Evolutionary conservation across 1,140 invertebrate species (phyloP).

Genomic region (Eumeta japonica): DNA sequence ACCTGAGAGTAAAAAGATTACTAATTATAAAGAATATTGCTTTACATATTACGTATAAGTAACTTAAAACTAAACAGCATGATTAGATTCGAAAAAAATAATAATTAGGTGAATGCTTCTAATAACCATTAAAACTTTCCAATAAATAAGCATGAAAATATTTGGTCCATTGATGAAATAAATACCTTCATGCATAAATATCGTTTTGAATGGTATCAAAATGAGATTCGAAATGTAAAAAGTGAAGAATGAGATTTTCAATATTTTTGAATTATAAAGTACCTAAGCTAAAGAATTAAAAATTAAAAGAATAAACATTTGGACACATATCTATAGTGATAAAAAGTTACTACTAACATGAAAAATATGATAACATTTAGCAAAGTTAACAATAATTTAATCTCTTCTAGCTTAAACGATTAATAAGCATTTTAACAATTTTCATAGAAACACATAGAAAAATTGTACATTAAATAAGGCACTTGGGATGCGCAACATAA

Average conservation of each 20-base stretch:
- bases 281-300: neutral
- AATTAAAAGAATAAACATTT: slow-evolving; percentile 16
- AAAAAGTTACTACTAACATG: slow-evolving; percentile 19
- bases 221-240: neutral
- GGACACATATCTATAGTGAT: slow-evolving; percentile 26
- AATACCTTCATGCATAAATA: too few species aligned
- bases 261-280: neutral
- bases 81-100: too few species aligned
- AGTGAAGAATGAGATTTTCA: neutral
- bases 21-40: too few species aligned
- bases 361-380: slow-evolving; percentile 49
- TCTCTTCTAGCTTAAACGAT: slow-evolving; percentile 48
- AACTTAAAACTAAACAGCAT: too few species aligned
- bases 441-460: slow-evolving; percentile 45
- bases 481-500: slow-evolving; percentile 44
- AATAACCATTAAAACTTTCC: too few species aligned
- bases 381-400: slow-evolving; percentile 57
- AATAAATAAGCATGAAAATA: too few species aligned
- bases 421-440: slow-evolving; percentile 46
- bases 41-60: too few species aligned
- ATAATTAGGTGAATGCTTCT: too few species aligned
- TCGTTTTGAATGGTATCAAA: neutral
- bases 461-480: slow-evolving; percentile 52
- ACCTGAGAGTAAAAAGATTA: too few species aligned
- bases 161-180: too few species aligned